phyloP scores from a whole-genome alignment of 2,113 vertebrate genomes.

The Forbesichthys agassizii region DNA sequence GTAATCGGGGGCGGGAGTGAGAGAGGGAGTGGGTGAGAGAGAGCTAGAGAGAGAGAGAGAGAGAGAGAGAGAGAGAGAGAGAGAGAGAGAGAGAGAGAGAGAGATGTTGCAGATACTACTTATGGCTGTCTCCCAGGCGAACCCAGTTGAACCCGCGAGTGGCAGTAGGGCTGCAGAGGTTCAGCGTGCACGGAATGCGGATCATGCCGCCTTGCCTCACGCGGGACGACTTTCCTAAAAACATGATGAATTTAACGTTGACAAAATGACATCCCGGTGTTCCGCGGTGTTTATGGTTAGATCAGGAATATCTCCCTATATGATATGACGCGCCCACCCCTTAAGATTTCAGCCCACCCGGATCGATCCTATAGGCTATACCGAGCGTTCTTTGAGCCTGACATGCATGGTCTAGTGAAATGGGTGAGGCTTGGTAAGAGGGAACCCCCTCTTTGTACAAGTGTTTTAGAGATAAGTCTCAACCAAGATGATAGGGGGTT shows the following conservation, averaged over 20 bases:
- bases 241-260: neutral
- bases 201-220: neutral
- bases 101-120: neutral
- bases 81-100: neutral
- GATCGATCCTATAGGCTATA: neutral
- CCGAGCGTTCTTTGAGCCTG: neutral
- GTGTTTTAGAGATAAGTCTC: neutral
- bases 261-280: no score
- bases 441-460: neutral
- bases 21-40: neutral
- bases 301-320: no score
- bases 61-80: neutral
- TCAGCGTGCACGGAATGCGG: neutral
- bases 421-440: neutral
- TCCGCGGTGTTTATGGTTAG: no score
- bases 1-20: neutral
- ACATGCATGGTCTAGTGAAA: neutral
- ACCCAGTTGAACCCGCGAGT: conserved; percentile 15
- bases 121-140: neutral
- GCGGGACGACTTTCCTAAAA: neutral
- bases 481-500: neutral
- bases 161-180: neutral
- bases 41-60: neutral
- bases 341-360: neutral
- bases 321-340: no score